phyloP scores from a whole-genome alignment of 2,797 vertebrate genomes.

The Rhabdomys pumilio region DNA sequence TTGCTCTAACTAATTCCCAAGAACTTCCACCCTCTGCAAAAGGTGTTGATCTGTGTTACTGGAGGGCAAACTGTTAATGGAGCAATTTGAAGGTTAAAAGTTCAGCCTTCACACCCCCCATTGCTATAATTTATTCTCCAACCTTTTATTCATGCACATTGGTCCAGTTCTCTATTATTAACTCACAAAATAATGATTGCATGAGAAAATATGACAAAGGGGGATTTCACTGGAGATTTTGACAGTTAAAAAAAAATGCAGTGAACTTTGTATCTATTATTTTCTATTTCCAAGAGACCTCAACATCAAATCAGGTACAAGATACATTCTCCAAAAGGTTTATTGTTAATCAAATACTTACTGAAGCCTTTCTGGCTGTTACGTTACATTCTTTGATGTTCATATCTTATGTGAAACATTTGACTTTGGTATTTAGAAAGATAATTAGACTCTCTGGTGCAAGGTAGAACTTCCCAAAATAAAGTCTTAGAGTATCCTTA shows the following conservation, averaged over 20 bases:
- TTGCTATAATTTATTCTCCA: neutral
- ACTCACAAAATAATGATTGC: neutral
- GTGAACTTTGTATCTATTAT: neutral
- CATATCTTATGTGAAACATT: neutral
- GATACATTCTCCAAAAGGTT: neutral
- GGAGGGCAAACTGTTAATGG: neutral
- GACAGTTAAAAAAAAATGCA: neutral
- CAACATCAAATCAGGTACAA: neutral
- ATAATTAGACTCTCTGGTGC: neutral
- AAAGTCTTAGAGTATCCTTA: neutral
- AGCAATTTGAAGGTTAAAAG: neutral
- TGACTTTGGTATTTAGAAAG: neutral
- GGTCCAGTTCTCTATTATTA: neutral
- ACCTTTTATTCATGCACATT: neutral
- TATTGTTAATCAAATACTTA: conserved; percentile 40
- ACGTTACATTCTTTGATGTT: neutral
- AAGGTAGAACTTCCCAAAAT: neutral
- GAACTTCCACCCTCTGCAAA: neutral
- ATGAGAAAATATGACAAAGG: neutral
- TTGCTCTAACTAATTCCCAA: neutral
- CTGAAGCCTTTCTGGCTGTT: neutral
- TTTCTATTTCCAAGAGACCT: neutral
- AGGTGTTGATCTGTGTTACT: neutral
- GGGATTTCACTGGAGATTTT: neutral
- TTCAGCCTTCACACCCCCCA: neutral